Evolutionary conservation across 2,888 invertebrate species (phyloP).

Genomic region (Anagyrus pseudococci): DNA sequence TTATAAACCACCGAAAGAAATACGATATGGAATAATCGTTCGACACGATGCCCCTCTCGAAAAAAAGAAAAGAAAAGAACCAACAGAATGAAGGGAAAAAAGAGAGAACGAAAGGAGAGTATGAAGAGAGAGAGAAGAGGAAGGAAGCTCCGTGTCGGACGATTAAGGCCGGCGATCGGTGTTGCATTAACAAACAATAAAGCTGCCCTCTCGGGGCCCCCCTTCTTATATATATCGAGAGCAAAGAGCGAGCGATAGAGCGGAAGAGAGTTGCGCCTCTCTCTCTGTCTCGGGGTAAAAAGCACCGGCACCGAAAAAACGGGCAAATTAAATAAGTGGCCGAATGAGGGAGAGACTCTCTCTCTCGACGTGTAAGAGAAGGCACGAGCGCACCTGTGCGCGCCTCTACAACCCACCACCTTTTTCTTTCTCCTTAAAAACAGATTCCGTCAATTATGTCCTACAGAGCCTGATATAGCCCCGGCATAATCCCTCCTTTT

Average conservation of each 20-base stretch:
- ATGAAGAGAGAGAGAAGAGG: too few relatives aligned
- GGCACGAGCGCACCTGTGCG: background rate
- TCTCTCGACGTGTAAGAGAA: conserved; percentile 1
- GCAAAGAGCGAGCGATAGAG: too few relatives aligned
- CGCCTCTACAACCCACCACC: background rate
- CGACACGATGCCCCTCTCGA: too few relatives aligned
- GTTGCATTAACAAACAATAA: conserved; percentile 18
- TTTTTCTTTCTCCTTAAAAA: conserved; percentile 36
- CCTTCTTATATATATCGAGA: background rate
- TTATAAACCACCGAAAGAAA: too few relatives aligned
- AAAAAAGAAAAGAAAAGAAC: too few relatives aligned
- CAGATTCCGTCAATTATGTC: conserved; percentile 37
- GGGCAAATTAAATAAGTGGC: conserved; percentile 14
- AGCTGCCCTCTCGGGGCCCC: background rate
- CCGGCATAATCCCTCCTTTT: too few relatives aligned
- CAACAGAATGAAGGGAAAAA: too few relatives aligned
- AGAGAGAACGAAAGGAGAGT: too few relatives aligned
- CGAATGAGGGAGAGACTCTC: too few relatives aligned
- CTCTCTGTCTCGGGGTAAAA: too few relatives aligned
- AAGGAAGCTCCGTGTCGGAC: background rate
- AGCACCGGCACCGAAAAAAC: background rate
- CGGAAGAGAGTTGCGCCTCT: too few relatives aligned
- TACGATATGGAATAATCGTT: too few relatives aligned
- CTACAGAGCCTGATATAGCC: conserved; percentile 12
- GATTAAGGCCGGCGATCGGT: background rate